These are phyloP conservation scores for Spinus olivaceus DNA, from an alignment of 2,797 vertebrate genomes.

Conservation along the genomic window DNA sequence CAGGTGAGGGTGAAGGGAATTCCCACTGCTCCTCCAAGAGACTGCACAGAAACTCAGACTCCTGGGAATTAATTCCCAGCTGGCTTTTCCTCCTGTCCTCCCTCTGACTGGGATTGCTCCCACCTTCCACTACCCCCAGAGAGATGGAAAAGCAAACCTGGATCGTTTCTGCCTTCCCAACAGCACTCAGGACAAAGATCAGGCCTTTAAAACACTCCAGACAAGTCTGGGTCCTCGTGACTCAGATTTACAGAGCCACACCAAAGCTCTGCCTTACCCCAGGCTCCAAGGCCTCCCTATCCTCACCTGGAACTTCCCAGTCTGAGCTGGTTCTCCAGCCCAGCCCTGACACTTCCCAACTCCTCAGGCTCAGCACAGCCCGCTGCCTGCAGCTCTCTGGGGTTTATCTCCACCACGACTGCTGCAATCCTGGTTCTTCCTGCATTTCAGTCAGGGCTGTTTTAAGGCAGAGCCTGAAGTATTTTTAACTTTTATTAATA, in stretches of 20 bases:
- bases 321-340: neutral
- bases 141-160: neutral
- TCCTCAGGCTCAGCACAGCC: neutral
- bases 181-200: neutral
- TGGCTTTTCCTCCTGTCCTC: neutral
- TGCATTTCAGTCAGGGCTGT: neutral
- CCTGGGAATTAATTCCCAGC: neutral
- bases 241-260: neutral
- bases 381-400: neutral
- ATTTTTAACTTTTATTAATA: slow-evolving; percentile 12
- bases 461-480: neutral
- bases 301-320: neutral
- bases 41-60: accelerated
- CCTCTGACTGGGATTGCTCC: neutral
- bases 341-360: accelerated
- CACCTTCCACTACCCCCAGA: neutral
- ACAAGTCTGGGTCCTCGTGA: neutral
- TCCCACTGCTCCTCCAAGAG: neutral
- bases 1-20: neutral
- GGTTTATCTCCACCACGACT: accelerated
- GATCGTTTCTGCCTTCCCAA: neutral
- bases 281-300: neutral
- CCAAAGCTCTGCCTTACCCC: neutral
- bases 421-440: neutral
- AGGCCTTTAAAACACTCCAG: neutral